Base-by-base conservation (phyloP, 2,797 vertebrate species). In the Macroramphosus scolopax region DNA sequence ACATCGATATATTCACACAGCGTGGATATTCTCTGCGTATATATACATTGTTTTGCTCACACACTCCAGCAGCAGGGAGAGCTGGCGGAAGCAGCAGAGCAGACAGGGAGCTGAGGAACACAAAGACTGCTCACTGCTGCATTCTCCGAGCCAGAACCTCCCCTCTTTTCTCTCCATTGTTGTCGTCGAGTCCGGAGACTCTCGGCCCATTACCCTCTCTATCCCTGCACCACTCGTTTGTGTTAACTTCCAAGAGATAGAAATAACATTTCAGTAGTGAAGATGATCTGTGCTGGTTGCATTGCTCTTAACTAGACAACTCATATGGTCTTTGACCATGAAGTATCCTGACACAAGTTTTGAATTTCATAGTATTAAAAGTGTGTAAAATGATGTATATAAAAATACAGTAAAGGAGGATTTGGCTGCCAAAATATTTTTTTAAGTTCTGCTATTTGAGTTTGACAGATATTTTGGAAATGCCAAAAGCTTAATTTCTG, bases 61-160 rank as follows among this genome's bases (percentile, higher is more conserved):
- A 55, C 20, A 33, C 26, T 12, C 9, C 26, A 34, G 41, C 55
- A 63, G 60, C 54, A 46, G 60, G 20, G 47, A 56, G 55, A 57
- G 47, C 34, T 47, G 63, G 63, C 45, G 49, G 15, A 47, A 63
- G 68, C 68, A 51, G 61, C 48, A 52, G 49, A 63, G 38, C 48
- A 48, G 72, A 65, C 57, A 68, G 67, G 52, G 67, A 70, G 67
- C 62, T 54, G 69, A 18, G 31, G 63, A 76, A 74, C 73, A 63
- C 81, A 80, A 78, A 67, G 71, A 56, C 77, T 65, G 56, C 76
- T 77, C 79, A 72, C 78, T 81, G 78, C 79, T 77, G 79, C 76
- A 81, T 75, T 78, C 57, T 59, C 63, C 7, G 13, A 70, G 71
- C 57, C 74, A 66, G 72, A 78, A 50, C 69, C 77, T 67, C 72